Percentiles rank a stretch among this genome's conserved stretches.
These are phyloP conservation scores for Microhierax caerulescens DNA, from an alignment of 2,797 vertebrate genomes.

Conservation along the genomic window DNA sequence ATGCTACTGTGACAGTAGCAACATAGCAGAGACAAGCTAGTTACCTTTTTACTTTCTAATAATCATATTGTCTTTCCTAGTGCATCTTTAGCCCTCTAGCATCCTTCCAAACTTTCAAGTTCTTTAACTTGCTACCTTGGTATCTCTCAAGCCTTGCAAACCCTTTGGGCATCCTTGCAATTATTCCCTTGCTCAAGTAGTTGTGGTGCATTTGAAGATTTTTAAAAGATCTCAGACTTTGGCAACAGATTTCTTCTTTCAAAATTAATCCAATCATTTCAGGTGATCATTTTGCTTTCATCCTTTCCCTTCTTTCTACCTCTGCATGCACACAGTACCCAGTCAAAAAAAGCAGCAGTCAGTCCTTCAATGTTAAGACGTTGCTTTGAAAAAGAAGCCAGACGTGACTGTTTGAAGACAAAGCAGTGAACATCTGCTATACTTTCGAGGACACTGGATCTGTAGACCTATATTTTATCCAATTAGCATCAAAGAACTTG, in stretches of 20 bases:
- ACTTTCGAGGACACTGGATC: slow-evolving; percentile 63
- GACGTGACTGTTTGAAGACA: slow-evolving; percentile 59
- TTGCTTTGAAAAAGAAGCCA: slow-evolving; percentile 38
- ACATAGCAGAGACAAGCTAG: background rate
- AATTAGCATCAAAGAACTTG: slow-evolving; percentile 75
- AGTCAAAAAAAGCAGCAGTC: background rate
- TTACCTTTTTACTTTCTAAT: background rate
- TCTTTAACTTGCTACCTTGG: background rate
- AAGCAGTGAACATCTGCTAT: slow-evolving; percentile 62
- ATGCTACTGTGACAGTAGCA: background rate
- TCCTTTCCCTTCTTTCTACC: background rate
- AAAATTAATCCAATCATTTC: slow-evolving; percentile 31
- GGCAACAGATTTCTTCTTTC: background rate
- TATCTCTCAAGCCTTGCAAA: background rate
- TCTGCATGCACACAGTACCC: background rate
- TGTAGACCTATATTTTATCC: slow-evolving; percentile 70
- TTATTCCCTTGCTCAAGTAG: background rate
- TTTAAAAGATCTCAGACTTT: background rate
- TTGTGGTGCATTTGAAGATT: background rate
- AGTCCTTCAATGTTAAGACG: background rate
- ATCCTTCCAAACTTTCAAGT: background rate
- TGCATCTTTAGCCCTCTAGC: background rate
- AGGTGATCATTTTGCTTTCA: slow-evolving; percentile 30
- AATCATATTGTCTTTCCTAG: background rate
- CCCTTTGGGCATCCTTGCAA: background rate